Conservation (phyloP, 2,888 invertebrate species). For the Acleris laterana region DNA sequence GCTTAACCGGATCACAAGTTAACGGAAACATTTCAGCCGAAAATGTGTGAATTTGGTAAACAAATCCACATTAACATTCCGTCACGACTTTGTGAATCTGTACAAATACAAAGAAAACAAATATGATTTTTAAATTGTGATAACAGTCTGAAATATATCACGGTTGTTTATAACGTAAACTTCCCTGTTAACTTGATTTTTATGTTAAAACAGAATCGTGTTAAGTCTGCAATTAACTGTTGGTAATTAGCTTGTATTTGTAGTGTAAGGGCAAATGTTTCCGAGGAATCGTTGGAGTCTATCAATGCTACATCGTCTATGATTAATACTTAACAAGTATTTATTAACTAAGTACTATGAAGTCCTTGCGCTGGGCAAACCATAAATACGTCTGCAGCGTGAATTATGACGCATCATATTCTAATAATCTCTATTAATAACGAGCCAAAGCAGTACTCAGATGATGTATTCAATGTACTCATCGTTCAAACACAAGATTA, state of each 20-base stretch:
- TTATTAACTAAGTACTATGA: slow-evolving; percentile 6
- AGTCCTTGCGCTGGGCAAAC: background rate
- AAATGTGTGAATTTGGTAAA: slow-evolving; percentile 24
- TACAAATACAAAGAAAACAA: slow-evolving; percentile 12
- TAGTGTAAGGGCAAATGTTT: background rate
- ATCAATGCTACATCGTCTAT: background rate
- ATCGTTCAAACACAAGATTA: slow-evolving; percentile 38
- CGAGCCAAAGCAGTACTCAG: slow-evolving; percentile 16
- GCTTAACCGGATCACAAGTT: slow-evolving; percentile 18
- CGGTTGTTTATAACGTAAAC: slow-evolving; percentile 12
- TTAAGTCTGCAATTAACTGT: no score
- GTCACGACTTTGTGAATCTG: slow-evolving; percentile 26
- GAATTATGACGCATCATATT: slow-evolving; percentile 31
- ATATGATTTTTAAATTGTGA: slow-evolving; percentile 30
- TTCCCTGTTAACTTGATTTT: slow-evolving; percentile 17
- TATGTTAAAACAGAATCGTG: slow-evolving; percentile 10
- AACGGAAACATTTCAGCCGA: slow-evolving; percentile 6
- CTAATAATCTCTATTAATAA: slow-evolving; percentile 31
- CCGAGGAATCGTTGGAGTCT: slow-evolving; percentile 14
- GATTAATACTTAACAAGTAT: background rate
- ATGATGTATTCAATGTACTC: slow-evolving; percentile 28
- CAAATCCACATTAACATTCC: slow-evolving; percentile 16
- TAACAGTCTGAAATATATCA: slow-evolving; percentile 15
- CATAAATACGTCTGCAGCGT: background rate
- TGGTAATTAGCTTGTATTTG: no score